Percentiles rank a stretch among this genome's conserved stretches.
Evolutionary conservation across 2,113 vertebrate species (phyloP).

Genomic region (Merops nubicus): DNA sequence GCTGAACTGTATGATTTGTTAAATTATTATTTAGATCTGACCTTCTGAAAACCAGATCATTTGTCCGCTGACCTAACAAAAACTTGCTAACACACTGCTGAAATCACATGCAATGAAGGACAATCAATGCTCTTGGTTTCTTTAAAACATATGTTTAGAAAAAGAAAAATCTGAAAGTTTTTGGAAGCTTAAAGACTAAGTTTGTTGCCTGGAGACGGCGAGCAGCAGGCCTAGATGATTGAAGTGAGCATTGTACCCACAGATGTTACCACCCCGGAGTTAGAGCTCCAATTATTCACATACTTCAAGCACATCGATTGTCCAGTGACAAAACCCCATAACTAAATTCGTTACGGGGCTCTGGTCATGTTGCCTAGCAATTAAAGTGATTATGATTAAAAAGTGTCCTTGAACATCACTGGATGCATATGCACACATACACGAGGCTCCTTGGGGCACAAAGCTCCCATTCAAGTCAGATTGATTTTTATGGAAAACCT

Average conservation of each 20-base stretch:
- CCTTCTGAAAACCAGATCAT: not conserved
- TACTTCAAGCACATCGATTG: not conserved
- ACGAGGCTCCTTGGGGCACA: not conserved
- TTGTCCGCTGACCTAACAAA: not conserved
- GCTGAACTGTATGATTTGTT: not conserved
- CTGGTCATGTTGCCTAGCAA: not conserved
- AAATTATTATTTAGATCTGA: not conserved
- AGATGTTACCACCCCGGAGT: not conserved
- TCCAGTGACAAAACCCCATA: slow-evolving; percentile 7
- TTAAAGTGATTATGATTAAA: slow-evolving; percentile 20
- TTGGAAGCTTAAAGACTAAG: not conserved
- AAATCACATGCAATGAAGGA: not conserved
- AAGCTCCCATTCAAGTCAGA: not conserved
- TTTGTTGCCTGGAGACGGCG: not conserved
- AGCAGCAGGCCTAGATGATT: not conserved
- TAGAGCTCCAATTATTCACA: not conserved
- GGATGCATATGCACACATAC: not conserved
- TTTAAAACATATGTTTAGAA: not conserved
- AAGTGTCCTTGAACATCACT: not conserved
- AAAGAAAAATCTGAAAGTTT: not conserved
- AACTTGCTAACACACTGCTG: not conserved
- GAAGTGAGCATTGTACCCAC: not conserved
- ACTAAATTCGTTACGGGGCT: not conserved
- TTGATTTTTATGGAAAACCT: not conserved
- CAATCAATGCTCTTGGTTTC: not conserved